Percentiles rank a stretch among this genome's conserved stretches.
Conservation (phyloP, 2,113 vertebrate genomes). For the Paradisaea rubra region DNA sequence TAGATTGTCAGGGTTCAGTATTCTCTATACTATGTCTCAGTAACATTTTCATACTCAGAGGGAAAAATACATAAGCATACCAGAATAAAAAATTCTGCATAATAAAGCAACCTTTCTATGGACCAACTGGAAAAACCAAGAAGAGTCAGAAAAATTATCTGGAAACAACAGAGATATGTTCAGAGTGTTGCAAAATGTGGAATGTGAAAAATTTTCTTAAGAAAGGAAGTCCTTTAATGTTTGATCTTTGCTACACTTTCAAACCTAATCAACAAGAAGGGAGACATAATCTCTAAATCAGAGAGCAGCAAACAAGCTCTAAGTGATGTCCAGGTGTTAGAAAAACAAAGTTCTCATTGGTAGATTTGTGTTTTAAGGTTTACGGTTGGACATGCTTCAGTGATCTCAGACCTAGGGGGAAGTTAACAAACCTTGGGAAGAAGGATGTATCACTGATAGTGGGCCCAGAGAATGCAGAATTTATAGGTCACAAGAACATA, state of each 20-base stretch:
- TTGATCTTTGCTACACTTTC: background rate
- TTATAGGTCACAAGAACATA: background rate
- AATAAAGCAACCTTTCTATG: background rate
- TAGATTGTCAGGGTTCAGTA: background rate
- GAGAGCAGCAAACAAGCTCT: background rate
- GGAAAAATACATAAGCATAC: background rate
- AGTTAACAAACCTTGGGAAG: background rate
- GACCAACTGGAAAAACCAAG: background rate
- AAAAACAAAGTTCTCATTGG: background rate
- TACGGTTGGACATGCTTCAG: background rate
- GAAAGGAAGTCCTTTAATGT: background rate
- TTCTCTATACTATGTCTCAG: background rate
- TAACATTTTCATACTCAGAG: background rate
- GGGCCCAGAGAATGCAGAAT: background rate
- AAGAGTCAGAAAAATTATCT: background rate
- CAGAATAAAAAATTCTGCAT: background rate
- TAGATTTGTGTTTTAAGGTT: background rate
- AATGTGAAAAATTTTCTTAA: background rate
- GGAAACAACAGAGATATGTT: background rate
- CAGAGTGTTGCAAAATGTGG: background rate
- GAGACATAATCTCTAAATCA: background rate
- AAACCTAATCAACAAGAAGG: background rate
- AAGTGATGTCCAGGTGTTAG: background rate
- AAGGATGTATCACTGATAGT: background rate
- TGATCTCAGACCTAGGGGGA: background rate